phyloP scores from a whole-genome alignment of 2,888 invertebrate species.

The Hesperia comma region DNA sequence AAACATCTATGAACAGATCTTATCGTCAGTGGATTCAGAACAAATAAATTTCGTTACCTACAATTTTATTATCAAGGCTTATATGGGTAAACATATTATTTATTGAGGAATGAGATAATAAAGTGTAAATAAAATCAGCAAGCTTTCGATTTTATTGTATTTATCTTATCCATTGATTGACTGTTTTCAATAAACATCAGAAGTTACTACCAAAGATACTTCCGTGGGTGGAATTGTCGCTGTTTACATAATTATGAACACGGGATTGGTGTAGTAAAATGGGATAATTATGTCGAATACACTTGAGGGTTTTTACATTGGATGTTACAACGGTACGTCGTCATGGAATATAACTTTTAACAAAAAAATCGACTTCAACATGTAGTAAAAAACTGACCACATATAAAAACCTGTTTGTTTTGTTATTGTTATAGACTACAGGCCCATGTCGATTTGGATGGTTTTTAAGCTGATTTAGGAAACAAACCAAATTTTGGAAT shows the following conservation, averaged over 20 bases:
- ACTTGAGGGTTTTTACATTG: not conserved
- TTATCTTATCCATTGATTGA: constrained; percentile 1
- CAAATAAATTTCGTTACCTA: too few relatives aligned
- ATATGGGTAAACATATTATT: not conserved
- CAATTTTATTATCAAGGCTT: too few relatives aligned
- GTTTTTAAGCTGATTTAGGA: too few relatives aligned
- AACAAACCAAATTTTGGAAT: too few relatives aligned
- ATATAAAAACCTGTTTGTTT: too few relatives aligned
- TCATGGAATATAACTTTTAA: not conserved
- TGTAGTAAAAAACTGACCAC: too few relatives aligned
- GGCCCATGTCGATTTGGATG: too few relatives aligned
- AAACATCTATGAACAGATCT: too few relatives aligned
- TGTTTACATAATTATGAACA: not conserved
- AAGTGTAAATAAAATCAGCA: not conserved
- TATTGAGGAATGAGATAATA: not conserved
- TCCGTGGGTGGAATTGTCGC: not conserved
- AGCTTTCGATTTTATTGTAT: not conserved
- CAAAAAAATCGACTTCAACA: too few relatives aligned
- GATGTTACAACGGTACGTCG: not conserved
- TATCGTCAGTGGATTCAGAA: too few relatives aligned
- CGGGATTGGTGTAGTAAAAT: not conserved
- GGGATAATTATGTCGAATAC: not conserved
- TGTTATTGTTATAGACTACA: too few relatives aligned
- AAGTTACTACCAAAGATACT: not conserved
- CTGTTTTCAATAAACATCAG: not conserved